Conservation (phyloP, 2,113 vertebrate genomes). For the Zeus faber region DNA sequence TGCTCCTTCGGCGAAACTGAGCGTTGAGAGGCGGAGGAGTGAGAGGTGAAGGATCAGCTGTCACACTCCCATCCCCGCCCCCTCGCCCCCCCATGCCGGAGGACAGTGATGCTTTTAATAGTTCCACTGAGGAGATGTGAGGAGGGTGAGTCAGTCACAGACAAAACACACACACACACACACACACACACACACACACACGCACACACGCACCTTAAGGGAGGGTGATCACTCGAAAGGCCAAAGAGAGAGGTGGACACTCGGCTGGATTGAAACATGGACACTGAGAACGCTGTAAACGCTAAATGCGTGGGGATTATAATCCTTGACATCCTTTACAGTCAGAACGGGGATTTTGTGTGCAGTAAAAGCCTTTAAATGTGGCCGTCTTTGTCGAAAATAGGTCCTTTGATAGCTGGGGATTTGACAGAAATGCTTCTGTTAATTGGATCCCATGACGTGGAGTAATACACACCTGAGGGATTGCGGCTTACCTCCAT, state of each 20-base stretch:
- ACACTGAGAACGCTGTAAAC: no score
- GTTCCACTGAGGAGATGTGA: conserved; percentile 48
- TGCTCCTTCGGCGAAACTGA: conserved; percentile 16
- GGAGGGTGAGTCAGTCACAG: conserved; percentile 58
- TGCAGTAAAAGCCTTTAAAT: conserved; percentile 16
- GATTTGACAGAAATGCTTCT: conserved; percentile 25
- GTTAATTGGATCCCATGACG: conserved; percentile 58
- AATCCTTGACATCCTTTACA: conserved; percentile 2
- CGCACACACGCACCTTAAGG: conserved; percentile 32
- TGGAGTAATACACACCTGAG: conserved; percentile 45
- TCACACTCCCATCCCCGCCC: conserved; percentile 27
- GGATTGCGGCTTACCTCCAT: conserved; percentile 19
- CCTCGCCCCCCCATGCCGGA: conserved; percentile 42
- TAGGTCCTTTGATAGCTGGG: conserved; percentile 22
- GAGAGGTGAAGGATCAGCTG: conserved; percentile 61
- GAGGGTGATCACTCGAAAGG: conserved; percentile 43
- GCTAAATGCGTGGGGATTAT: background rate
- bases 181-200: conserved; percentile 1
- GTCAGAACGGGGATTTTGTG: conserved; percentile 14
- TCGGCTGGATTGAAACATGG: no score
- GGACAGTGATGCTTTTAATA: conserved; percentile 60
- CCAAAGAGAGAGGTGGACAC: background rate
- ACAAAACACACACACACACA: conserved; percentile 32
- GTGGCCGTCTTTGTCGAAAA: conserved; percentile 18
- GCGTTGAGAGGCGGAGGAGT: conserved; percentile 1